Evolutionary conservation across 2,113 vertebrate genomes (phyloP).

Genomic region (Myotis brandtii): DNA sequence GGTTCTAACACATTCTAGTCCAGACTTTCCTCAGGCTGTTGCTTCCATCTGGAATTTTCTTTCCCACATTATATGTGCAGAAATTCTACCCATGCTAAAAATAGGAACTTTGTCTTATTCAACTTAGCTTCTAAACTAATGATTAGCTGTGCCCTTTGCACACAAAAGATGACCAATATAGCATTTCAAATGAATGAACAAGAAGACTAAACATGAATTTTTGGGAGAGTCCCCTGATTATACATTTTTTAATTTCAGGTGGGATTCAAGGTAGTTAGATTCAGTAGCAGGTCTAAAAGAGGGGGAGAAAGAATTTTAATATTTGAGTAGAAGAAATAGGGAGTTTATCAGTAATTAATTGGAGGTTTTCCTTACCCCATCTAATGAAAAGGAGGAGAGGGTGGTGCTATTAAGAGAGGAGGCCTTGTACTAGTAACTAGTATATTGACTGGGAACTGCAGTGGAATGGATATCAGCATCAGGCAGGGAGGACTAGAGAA

Average conservation of each 20-base stretch:
- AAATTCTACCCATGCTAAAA: neutral
- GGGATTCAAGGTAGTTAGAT: neutral
- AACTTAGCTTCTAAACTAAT: constrained; percentile 3
- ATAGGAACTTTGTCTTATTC: neutral
- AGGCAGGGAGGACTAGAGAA: neutral
- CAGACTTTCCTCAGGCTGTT: neutral
- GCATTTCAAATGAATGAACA: constrained; percentile 4
- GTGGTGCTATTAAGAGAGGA: neutral
- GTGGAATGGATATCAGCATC: neutral
- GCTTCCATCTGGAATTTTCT: neutral
- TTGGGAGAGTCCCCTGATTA: neutral
- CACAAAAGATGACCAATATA: neutral
- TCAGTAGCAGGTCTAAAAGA: neutral
- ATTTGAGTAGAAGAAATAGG: neutral
- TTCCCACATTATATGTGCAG: neutral
- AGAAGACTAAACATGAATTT: neutral
- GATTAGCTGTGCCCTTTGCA: neutral
- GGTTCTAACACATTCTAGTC: too few relatives aligned
- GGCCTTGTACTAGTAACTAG: neutral
- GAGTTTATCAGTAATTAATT: neutral
- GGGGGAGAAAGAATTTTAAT: neutral
- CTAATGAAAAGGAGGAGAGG: neutral
- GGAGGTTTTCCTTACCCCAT: neutral
- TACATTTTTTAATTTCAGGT: neutral
- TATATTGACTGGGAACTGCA: neutral